These are phyloP conservation scores for Chaenocephalus aceratus DNA, from an alignment of 2,113 vertebrate species.

Conservation along the genomic window DNA sequence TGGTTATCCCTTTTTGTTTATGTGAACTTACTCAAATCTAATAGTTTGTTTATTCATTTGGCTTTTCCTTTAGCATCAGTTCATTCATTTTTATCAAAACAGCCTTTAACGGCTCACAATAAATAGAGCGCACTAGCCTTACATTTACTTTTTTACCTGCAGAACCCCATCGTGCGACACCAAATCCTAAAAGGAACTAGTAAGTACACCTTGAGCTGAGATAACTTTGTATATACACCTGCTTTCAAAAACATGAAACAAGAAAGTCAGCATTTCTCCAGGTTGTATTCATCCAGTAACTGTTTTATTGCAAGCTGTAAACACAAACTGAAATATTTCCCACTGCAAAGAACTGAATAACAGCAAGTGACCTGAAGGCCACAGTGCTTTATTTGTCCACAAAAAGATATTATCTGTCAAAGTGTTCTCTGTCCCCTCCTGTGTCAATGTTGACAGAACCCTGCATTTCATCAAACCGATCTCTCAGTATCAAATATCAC, in stretches of 20 bases:
- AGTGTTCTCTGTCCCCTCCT: not conserved
- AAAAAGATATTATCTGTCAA: not conserved
- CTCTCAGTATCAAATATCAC: slow-evolving; percentile 37
- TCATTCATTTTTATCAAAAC: no score
- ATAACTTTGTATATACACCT: not conserved
- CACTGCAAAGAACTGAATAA: slow-evolving; percentile 4
- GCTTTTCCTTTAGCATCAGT: no score
- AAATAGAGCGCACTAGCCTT: no score
- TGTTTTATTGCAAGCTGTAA: slow-evolving; percentile 14
- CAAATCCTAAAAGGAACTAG: no score
- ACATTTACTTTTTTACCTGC: no score
- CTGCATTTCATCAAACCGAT: not conserved
- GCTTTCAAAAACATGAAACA: not conserved
- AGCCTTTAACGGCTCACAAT: no score
- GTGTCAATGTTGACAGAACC: not conserved
- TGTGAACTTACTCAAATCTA: no score
- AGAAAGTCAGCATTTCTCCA: not conserved
- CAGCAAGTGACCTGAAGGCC: slow-evolving; percentile 9
- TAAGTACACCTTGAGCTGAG: not conserved
- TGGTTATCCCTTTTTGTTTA: no score
- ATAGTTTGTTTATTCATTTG: no score
- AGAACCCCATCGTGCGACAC: no score
- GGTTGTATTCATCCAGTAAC: slow-evolving; percentile 28
- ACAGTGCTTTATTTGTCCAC: not conserved
- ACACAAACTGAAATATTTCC: slow-evolving; percentile 9